A percentile compares a stretch with the other conserved stretches of the same genome.
These are phyloP conservation scores for Phaedon cochleariae DNA, from an alignment of 2,888 invertebrate genomes.

Conservation along the genomic window DNA sequence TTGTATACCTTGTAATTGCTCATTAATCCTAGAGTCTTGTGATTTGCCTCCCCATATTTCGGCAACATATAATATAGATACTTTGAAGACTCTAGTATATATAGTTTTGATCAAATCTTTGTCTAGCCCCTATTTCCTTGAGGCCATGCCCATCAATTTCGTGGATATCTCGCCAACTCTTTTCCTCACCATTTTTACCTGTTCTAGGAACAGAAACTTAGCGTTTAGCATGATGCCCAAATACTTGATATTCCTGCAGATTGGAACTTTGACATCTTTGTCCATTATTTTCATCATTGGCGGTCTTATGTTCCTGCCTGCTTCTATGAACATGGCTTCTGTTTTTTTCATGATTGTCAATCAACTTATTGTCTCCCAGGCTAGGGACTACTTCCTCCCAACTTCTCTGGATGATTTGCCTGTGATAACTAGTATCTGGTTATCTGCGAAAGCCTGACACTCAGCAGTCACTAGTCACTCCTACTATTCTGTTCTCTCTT, in stretches of 20 bases:
- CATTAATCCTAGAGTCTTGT: conserved; percentile 19
- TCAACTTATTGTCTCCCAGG: neutral
- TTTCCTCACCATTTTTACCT: neutral
- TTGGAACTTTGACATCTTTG: too few relatives aligned
- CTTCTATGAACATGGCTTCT: neutral
- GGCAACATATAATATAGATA: conserved; percentile 26
- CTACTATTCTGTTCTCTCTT: too few relatives aligned
- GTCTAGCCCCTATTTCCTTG: neutral
- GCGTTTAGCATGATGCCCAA: neutral
- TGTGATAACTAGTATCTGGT: neutral
- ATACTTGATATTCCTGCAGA: too few relatives aligned
- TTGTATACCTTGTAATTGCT: conserved; percentile 30
- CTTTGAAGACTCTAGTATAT: neutral
- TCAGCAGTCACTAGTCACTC: too few relatives aligned
- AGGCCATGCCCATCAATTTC: neutral
- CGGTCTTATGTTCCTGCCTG: too few relatives aligned
- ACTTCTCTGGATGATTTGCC: neutral
- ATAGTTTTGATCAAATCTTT: neutral
- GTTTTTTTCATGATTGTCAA: neutral
- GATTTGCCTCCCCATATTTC: conserved; percentile 38
- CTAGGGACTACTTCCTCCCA: neutral
- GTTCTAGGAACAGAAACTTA: neutral
- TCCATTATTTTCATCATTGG: too few relatives aligned
- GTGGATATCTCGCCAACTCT: neutral
- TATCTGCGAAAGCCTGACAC: conserved; percentile 1